Conservation (phyloP, 2,888 invertebrate species). For the Folsomia candida region DNA sequence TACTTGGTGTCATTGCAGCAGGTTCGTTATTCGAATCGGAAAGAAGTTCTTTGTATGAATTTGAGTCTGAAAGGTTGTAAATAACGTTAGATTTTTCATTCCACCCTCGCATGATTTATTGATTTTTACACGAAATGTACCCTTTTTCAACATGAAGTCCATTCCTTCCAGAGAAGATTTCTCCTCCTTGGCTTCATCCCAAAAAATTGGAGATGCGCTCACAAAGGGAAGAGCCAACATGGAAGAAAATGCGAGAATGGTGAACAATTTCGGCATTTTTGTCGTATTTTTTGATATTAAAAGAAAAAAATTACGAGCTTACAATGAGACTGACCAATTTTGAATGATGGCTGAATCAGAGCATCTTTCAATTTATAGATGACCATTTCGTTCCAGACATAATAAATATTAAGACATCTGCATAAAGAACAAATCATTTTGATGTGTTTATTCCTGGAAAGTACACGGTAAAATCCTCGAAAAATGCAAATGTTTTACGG, state of each 20-base stretch:
- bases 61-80: too few species aligned
- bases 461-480: too few species aligned
- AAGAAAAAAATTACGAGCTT: neutral
- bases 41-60: too few species aligned
- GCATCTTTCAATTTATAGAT: neutral
- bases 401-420: neutral
- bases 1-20: too few species aligned
- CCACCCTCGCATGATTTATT: conserved; percentile 1
- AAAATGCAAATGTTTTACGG: too few species aligned
- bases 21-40: too few species aligned
- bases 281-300: neutral
- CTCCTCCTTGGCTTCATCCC: neutral
- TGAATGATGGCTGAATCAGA: neutral
- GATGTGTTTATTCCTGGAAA: too few species aligned
- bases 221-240: neutral
- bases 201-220: neutral
- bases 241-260: neutral
- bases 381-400: neutral
- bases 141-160: neutral
- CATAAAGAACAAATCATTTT: neutral
- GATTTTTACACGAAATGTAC: neutral
- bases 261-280: neutral
- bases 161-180: neutral
- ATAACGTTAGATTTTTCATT: too few species aligned
- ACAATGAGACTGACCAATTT: neutral